These are phyloP conservation scores for Kuschelorhynchus macadamiae DNA, from an alignment of 2,888 invertebrate species.

Conservation along the genomic window DNA sequence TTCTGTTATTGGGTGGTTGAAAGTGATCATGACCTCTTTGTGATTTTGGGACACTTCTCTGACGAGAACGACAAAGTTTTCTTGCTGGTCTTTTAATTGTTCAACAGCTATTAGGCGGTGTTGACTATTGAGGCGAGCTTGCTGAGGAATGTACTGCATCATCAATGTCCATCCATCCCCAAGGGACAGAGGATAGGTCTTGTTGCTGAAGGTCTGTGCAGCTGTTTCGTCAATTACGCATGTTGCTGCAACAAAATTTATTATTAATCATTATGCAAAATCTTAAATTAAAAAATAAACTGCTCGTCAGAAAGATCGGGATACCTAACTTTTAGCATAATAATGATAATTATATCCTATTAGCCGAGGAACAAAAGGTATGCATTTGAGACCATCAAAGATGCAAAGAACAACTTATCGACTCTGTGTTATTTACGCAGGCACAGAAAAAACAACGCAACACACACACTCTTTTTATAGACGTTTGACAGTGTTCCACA, in stretches of 20 bases:
- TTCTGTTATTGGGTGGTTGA: slow-evolving; percentile 64
- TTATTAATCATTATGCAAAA: no score
- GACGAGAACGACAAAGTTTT: slow-evolving; percentile 67
- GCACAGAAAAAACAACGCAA: no score
- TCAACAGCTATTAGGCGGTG: slow-evolving; percentile 57
- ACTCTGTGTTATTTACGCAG: no score
- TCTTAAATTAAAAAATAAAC: no score
- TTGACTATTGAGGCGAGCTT: slow-evolving; percentile 56
- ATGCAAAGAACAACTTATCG: no score
- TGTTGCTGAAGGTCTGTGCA: slow-evolving; percentile 78
- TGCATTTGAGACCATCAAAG: no score
- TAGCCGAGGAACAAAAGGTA: no score
- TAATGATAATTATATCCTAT: no score
- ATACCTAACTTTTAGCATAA: no score
- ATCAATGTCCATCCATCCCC: slow-evolving; percentile 75
- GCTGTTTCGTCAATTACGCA: slow-evolving; percentile 75
- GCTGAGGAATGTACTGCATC: slow-evolving; percentile 69
- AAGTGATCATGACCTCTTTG: slow-evolving; percentile 69
- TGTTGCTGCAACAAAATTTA: slow-evolving; percentile 50
- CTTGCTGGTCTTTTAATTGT: slow-evolving; percentile 62
- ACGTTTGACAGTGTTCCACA: no score
- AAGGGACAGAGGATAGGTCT: slow-evolving; percentile 71
- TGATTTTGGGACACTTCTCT: slow-evolving; percentile 63
- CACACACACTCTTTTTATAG: no score
- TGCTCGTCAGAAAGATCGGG: no score